phyloP scores from a whole-genome alignment of 2,113 vertebrate genomes.

The Ammodytes dubius region DNA sequence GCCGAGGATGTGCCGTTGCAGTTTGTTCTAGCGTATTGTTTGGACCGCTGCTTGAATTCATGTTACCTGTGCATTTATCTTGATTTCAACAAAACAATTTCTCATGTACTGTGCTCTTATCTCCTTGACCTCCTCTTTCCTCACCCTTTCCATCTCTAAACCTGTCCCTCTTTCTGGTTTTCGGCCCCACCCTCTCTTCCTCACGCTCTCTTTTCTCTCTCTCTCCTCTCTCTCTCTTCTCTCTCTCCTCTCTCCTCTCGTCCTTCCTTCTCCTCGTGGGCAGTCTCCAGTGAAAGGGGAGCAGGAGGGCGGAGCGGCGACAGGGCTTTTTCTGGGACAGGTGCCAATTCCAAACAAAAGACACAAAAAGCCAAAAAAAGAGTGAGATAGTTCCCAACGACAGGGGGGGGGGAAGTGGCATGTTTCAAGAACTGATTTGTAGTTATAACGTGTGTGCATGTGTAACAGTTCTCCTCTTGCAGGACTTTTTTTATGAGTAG shows the following conservation, averaged over 20 bases:
- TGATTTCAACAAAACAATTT: constrained; percentile 49
- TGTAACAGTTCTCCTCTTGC: constrained; percentile 55
- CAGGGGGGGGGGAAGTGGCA: constrained; percentile 62
- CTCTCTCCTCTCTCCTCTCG: constrained; percentile 56
- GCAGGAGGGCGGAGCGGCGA: constrained; percentile 86
- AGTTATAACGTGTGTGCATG: constrained; percentile 58
- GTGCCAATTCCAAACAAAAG: constrained; percentile 94
- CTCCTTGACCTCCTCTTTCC: constrained; percentile 61
- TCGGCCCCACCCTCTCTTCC: constrained; percentile 75
- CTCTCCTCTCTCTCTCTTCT: constrained; percentile 56
- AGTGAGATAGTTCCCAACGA: constrained; percentile 80
- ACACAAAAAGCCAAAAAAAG: constrained; percentile 88
- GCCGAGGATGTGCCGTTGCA: constrained; percentile 55
- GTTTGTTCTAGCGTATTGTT: constrained; percentile 50
- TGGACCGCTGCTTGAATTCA: constrained; percentile 15
- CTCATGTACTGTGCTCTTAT: constrained; percentile 56
- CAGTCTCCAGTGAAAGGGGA: constrained; percentile 84
- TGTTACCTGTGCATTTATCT: constrained; percentile 56
- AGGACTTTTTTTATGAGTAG: constrained; percentile 57
- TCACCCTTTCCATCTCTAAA: constrained; percentile 66
- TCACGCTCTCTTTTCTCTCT: constrained; percentile 18
- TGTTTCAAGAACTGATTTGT: constrained; percentile 66
- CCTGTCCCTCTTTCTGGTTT: constrained; percentile 70
- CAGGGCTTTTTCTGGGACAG: constrained; percentile 91
- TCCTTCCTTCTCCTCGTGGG: constrained; percentile 67